A percentile compares a stretch with the other conserved stretches of the same genome.
These are phyloP conservation scores for Sphenopsis melanotis DNA, from an alignment of 2,797 vertebrate genomes.

Conservation along the genomic window DNA sequence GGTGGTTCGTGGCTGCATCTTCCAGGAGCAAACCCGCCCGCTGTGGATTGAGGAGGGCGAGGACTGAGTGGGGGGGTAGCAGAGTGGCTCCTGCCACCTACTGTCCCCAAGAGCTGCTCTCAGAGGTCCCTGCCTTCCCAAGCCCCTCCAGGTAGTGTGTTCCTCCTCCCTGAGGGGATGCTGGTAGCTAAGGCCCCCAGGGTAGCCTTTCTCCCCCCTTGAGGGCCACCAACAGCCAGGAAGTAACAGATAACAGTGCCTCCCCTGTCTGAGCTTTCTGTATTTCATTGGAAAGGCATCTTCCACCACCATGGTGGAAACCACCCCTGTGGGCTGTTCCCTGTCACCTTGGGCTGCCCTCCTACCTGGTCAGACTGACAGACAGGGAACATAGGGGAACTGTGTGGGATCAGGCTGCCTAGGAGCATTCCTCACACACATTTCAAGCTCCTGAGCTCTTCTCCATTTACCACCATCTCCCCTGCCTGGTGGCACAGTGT, in stretches of 20 bases:
- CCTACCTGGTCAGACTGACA: neutral
- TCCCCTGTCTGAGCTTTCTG: neutral
- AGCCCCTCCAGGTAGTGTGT: neutral
- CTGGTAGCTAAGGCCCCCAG: neutral
- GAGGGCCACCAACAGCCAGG: neutral
- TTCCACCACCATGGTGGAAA: neutral
- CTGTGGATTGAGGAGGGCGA: slow-evolving; percentile 71
- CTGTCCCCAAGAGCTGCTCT: neutral
- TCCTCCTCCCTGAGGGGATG: neutral
- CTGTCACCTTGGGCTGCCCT: neutral
- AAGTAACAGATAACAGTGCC: neutral
- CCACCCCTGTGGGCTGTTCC: neutral
- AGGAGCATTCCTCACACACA: neutral
- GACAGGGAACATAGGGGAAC: neutral
- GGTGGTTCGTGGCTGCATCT: slow-evolving; percentile 71
- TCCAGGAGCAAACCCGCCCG: slow-evolving; percentile 74
- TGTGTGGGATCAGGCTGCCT: neutral
- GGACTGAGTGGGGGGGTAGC: neutral
- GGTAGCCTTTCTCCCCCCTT: neutral
- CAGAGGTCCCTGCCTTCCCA: neutral
- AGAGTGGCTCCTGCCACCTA: neutral
- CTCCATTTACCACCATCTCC: neutral
- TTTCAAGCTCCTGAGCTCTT: neutral
- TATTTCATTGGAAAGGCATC: neutral
- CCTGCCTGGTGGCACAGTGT: neutral